Base-by-base conservation (phyloP, 2,113 vertebrate genomes). In the Potamarius usumacintae region DNA sequence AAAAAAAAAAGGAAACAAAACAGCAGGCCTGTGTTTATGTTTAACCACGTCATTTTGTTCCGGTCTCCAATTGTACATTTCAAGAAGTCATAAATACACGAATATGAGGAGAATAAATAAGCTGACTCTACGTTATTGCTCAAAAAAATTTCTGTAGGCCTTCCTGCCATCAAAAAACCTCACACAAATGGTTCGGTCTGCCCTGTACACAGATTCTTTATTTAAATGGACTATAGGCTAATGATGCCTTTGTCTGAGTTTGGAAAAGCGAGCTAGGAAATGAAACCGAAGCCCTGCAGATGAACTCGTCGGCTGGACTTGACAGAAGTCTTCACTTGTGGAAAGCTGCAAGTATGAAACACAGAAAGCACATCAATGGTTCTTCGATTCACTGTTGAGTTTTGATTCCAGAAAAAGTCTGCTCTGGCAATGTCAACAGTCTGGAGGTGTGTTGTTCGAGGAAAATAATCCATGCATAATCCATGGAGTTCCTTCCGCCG, bases 101-200 rank as follows among this genome's bases (percentile, higher is more conserved):
- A 81, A 81, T 82, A 82, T 82, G 58, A 82, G 79, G 14, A 42
- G 20, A 82, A 82, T 82, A 82, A 82, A 82, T 82, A 62, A 25
- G 57, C 30, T 25, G 30, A 62, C 58, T 62, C 34, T 82, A 82
- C 6, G 58, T 42, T 42, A 42, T 42, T 42, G 11, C 34, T 48
- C 48, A 82, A 82, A 42, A 79, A 82, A 58, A 80, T 42, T 20
- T 82, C 57, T 42, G 18, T 11, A 80, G 11, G 57, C 17, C 60
- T 50, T 25, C 30, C 34, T 42, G 34, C 3, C 34, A 42, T 42
- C 34, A 42, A 42, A 42, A 42, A 42, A 42, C 34, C 34, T 0
- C 34, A 42, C 2, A 1, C 17, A 42, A 48, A 74, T 71, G 67
- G 4, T 71, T 34, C 67, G 10, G 71, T 74, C 34, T 18, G 7